A percentile compares a stretch with the other conserved stretches of the same genome.
Evolutionary conservation across 2,113 vertebrate species (phyloP).

Genomic region (Hemibagrus wyckioides): DNA sequence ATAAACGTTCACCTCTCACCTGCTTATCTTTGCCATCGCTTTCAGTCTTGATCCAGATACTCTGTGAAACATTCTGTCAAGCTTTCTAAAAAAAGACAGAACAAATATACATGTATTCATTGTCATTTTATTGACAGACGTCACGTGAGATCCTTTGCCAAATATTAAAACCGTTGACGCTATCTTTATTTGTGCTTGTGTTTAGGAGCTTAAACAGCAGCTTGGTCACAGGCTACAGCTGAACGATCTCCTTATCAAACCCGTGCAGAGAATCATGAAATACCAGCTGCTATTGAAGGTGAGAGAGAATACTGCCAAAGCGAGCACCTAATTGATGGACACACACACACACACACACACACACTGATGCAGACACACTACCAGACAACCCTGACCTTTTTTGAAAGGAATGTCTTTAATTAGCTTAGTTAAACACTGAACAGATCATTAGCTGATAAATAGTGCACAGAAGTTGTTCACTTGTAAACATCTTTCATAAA

Average conservation of each 20-base stretch:
- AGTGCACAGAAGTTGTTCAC: background rate
- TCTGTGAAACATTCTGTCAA: background rate
- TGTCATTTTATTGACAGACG: background rate
- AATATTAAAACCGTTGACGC: background rate
- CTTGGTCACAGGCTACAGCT: constrained; percentile 89
- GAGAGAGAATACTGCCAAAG: constrained; percentile 46
- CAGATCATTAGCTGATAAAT: constrained; percentile 12
- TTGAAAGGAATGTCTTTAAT: background rate
- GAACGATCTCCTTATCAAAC: constrained; percentile 91
- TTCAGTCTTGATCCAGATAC: too few species aligned
- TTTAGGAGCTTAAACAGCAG: constrained; percentile 86
- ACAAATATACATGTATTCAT: background rate
- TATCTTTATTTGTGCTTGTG: constrained; percentile 44
- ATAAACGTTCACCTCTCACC: background rate
- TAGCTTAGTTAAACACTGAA: background rate
- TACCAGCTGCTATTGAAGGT: constrained; percentile 94
- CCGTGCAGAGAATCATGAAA: constrained; percentile 93
- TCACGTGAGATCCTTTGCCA: background rate
- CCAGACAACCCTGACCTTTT: background rate
- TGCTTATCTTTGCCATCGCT: too few species aligned
- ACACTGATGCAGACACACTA: background rate
- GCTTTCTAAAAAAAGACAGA: background rate
- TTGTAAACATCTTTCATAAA: constrained; percentile 15
- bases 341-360: constrained; percentile 24
- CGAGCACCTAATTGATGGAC: background rate